phyloP scores from a whole-genome alignment of 2,113 vertebrate genomes.

The Athene cunicularia region DNA sequence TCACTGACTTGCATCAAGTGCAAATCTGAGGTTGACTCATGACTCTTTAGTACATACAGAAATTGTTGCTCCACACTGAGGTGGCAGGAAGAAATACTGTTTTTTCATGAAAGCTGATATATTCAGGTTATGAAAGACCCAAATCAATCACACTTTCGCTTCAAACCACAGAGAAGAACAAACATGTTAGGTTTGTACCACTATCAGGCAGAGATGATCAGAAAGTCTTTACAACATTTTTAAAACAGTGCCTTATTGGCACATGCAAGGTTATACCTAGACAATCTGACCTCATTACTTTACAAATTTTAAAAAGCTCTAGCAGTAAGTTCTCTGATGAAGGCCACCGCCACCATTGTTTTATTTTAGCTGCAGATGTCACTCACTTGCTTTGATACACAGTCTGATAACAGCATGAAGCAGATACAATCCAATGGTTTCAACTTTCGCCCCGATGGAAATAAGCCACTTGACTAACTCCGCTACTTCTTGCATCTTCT shows the following conservation, averaged over 20 bases:
- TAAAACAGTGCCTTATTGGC: background rate
- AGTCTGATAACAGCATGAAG: conserved; percentile 78
- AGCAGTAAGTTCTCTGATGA: background rate
- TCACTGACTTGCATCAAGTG: background rate
- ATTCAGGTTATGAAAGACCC: background rate
- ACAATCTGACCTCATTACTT: background rate
- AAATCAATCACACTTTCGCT: background rate
- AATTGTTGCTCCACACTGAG: background rate
- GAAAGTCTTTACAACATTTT: background rate
- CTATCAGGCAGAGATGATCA: background rate
- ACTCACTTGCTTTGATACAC: conserved; percentile 81
- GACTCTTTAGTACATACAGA: background rate
- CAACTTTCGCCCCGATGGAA: conserved; percentile 67
- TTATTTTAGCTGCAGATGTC: background rate
- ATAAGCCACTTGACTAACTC: conserved; percentile 77
- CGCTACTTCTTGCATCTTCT: conserved; percentile 63
- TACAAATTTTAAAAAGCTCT: background rate
- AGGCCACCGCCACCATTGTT: background rate
- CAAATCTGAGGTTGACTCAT: background rate
- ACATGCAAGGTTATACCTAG: background rate
- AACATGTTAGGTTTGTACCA: background rate
- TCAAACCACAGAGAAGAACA: background rate
- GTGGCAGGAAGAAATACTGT: background rate
- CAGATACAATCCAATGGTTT: conserved; percentile 69
- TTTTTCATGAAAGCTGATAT: background rate